Evolutionary conservation across 2,888 invertebrate genomes (phyloP), one percentile per base, ranked within the genome.

Genomic region (Eristalinus aeneus): DNA sequence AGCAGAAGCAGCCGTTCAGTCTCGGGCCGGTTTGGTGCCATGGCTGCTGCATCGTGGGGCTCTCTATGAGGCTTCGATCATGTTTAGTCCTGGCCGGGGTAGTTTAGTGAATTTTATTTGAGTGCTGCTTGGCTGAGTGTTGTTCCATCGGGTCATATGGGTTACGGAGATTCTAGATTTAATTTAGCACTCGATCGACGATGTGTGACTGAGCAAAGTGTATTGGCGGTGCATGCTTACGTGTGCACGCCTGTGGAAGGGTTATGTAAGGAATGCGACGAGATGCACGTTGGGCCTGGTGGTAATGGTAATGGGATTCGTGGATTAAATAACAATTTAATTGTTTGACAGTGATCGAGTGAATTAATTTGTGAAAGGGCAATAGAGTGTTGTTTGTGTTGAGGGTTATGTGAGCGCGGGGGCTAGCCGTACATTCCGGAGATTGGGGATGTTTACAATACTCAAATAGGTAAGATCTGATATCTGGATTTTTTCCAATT

Each of bases 261-360:
- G 84, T 81, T 86, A 82, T 68, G 77, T 61, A 77, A 86, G 81
- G 81, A 81, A 86, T 86, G n/a, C 46, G 32, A 46, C 23, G 68
- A 77, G 72, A 72, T 72, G 46, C 36, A 53, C 46, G 39, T 0
- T 58, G 60, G 20, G 53, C 53, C 11, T 73, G 73, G 34, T 22
- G 31, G 58, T 34, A 80, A 56, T 64, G 77, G 81, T 77, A 86
- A 86, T 86, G 85, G 85, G 68, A 23, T 86, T 86, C 81, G 77
- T 86, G 76, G 77, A 81, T 86, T 86, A 81, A 86, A 86, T 86
- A 86, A 81, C 85, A 86, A 86, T 86, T 86, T 77, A 86, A 81
- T 73, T 60, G 85, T 81, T 77, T 77, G 53, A 27, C 69, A 67
- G 73, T 86, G 81, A 86, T 69, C 69, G 73, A 77, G 85, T 77